Conservation (phyloP, 2,113 vertebrate species). For the Siniperca chuatsi region DNA sequence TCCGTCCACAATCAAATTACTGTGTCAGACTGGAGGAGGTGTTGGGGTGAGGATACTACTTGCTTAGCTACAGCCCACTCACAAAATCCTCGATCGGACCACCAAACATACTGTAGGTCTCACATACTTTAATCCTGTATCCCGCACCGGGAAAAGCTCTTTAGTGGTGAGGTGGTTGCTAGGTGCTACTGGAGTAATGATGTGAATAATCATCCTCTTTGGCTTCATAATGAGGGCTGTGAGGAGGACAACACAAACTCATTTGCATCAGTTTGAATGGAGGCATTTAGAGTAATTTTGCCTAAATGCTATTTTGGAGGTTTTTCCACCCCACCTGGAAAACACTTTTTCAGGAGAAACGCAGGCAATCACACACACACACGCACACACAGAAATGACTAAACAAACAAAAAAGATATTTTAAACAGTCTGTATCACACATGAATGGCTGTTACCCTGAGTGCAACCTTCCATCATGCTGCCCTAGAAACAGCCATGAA, state of each 20-base stretch:
- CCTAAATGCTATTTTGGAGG: constrained; percentile 26
- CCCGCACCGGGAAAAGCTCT: constrained; percentile 29
- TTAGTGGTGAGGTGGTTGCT: constrained; percentile 66
- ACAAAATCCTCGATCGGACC: constrained; percentile 30
- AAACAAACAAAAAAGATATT: background rate
- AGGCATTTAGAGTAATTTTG: constrained; percentile 44
- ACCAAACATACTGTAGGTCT: constrained; percentile 6
- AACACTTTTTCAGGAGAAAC: constrained; percentile 11
- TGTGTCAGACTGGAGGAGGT: constrained; percentile 28
- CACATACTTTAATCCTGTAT: constrained; percentile 32
- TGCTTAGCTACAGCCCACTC: constrained; percentile 31
- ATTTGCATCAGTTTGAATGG: constrained; percentile 67
- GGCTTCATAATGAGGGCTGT: constrained; percentile 63
- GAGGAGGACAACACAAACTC: constrained; percentile 62
- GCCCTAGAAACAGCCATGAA: constrained; percentile 9
- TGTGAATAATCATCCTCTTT: constrained; percentile 73
- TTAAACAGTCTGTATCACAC: background rate
- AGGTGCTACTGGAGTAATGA: constrained; percentile 71
- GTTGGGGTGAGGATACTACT: constrained; percentile 3
- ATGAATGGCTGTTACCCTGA: constrained; percentile 1
- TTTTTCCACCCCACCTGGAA: constrained; percentile 1
- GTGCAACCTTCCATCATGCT: background rate
- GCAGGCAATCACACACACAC: background rate
- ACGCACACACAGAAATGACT: background rate
- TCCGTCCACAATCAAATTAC: constrained; percentile 62